Evolutionary conservation across 1,140 invertebrate genomes (phyloP), one percentile per base, ranked within the genome.

Genomic region (Lordiphosa collinella): DNA sequence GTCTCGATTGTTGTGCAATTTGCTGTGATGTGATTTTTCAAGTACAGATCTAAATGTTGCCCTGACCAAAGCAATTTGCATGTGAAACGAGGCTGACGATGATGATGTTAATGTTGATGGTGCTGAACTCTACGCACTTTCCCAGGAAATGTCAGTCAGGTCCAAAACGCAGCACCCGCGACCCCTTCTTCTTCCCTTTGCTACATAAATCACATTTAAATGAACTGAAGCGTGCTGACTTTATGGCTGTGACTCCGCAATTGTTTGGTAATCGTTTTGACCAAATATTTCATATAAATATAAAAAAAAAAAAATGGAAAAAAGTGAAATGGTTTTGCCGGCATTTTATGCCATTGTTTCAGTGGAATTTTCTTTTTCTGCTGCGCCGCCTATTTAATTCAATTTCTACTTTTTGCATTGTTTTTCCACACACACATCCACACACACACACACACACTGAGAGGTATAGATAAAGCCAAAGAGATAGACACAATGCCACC

Each of bases 251-350:
- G 32, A n/a, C 34, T 35, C 31, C 31, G 47, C 47, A 35, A 49
- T 49, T 49, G 47, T 49, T 49, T 49, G 47, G 47, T 49, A 49
- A 49, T 49, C 47, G 47, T 49, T 49, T 49, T 49, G 47, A 34
- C 47, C 47, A 49, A 49, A 49, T 49, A 49, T 49, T 49, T 49
- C 32, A 49, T 49, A 49, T 11, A 49, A 49, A 29, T 29, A 47
- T 12, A 47, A 10, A 7, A 47, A 22, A 11, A 16, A 32, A 18
- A 47, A 47, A 47, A n/a, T n/a, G n/a, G n/a, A n/a, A 47, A 47
- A 47, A 47, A 47, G 44, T 47, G 44, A 47, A 47, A 47, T 47
- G 25, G 44, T 34, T 34, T 5, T 31, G 31, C 25, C 44, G 9
- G 31, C 29, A 16, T 18, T 25, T 31, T 13, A 14, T 31, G 31